Conservation (phyloP, 2,888 invertebrate genomes). For the Anaspis maculata region DNA sequence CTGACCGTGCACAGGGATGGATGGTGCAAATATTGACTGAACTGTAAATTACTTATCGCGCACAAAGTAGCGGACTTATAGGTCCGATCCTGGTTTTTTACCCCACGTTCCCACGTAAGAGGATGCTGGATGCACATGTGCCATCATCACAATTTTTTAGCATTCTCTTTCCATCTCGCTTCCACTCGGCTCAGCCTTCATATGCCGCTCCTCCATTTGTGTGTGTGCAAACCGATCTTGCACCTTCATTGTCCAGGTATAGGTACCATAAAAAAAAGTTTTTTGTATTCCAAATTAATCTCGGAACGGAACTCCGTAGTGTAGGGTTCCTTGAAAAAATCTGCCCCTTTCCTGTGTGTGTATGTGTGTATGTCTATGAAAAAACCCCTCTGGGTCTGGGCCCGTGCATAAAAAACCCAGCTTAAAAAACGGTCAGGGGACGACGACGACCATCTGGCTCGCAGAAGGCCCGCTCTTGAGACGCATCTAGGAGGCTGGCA, state of each 20-base stretch:
- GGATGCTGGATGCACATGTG: constrained; percentile 38
- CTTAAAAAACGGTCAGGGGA: constrained; percentile 44
- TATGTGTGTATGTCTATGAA: too few species aligned
- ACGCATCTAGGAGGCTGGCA: constrained; percentile 30
- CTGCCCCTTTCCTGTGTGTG: constrained; percentile 42
- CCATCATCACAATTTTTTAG: constrained; percentile 28
- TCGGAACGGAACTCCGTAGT: constrained; percentile 42
- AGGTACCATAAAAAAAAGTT: constrained; percentile 12
- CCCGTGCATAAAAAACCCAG: constrained; percentile 40
- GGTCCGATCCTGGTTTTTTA: constrained; percentile 31
- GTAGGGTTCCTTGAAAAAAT: constrained; percentile 43
- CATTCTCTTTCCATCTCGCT: constrained; percentile 18
- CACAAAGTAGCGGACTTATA: constrained; percentile 29
- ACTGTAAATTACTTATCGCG: constrained; percentile 31
- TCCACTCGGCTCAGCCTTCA: constrained; percentile 9
- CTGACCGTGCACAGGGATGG: too few species aligned
- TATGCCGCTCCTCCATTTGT: constrained; percentile 19
- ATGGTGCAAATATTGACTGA: constrained; percentile 39
- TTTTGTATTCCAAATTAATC: constrained; percentile 40
- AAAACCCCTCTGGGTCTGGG: constrained; percentile 34
- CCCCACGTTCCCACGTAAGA: constrained; percentile 36
- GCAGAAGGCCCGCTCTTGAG: constrained; percentile 36
- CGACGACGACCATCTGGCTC: constrained; percentile 36
- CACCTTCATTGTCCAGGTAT: constrained; percentile 36
- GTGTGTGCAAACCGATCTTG: constrained; percentile 38